Conservation (phyloP, 2,113 vertebrate genomes). For the Pelodiscus sinensis region DNA sequence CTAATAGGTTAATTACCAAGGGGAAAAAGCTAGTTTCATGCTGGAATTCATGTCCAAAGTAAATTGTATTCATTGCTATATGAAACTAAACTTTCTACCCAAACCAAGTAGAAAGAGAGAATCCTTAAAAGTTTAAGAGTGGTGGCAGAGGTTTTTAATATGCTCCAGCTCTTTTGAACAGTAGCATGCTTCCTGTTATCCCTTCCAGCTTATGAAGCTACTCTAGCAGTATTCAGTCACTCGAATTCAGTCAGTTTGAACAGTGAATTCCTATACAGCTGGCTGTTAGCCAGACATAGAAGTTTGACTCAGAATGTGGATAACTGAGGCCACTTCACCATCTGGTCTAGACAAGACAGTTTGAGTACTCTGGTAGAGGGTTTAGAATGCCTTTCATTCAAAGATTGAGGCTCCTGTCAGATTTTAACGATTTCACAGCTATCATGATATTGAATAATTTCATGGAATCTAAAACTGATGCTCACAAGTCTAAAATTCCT, state of each 20-base stretch:
- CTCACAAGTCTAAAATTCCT: background rate
- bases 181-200: background rate
- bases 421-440: background rate
- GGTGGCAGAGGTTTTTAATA: background rate
- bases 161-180: background rate
- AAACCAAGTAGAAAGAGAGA: background rate
- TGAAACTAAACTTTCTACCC: background rate
- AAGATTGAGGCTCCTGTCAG: background rate
- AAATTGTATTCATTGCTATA: background rate
- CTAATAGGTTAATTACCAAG: background rate
- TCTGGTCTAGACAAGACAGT: background rate
- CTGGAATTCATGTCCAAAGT: background rate
- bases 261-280: background rate
- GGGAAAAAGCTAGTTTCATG: background rate
- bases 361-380: background rate
- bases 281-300: background rate
- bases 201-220: background rate
- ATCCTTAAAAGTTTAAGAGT: background rate
- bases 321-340: background rate
- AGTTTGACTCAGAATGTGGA: background rate
- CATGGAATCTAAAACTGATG: background rate
- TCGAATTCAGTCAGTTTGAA: background rate
- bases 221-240: background rate
- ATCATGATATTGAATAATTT: background rate
- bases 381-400: background rate